Evolutionary conservation across 2,888 invertebrate species (phyloP).

Genomic region (Empis stercorea): DNA sequence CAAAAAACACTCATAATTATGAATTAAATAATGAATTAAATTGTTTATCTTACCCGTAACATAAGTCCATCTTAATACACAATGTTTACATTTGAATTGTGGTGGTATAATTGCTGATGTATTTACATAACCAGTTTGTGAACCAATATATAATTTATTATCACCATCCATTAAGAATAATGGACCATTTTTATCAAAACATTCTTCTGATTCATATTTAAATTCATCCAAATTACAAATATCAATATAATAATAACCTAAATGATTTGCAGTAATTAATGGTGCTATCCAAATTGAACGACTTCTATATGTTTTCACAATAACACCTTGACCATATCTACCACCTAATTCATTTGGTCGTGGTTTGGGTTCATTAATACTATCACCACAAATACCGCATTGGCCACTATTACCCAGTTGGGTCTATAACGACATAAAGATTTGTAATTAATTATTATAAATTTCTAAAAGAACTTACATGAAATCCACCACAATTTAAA

Average conservation of each 20-base stretch:
- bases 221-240: constrained; percentile 31
- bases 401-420: constrained; percentile 30
- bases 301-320: constrained; percentile 31
- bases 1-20: too few relatives aligned
- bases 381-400: constrained; percentile 40
- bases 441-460: background rate
- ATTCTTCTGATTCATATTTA: constrained; percentile 35
- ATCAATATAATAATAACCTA: constrained; percentile 32
- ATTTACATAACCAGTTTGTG: constrained; percentile 11
- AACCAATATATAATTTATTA: constrained; percentile 2
- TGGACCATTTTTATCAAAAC: constrained; percentile 30
- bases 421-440: constrained; percentile 21
- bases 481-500: constrained; percentile 42
- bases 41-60: constrained; percentile 25
- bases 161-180: constrained; percentile 19
- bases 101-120: constrained; percentile 26
- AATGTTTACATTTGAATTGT: constrained; percentile 32
- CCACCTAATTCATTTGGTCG: constrained; percentile 38
- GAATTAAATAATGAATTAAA: too few relatives aligned
- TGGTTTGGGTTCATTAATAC: constrained; percentile 28
- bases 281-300: constrained; percentile 22
- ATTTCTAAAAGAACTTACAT: constrained; percentile 25
- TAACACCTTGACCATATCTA: constrained; percentile 29
- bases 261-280: constrained; percentile 30
- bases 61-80: constrained; percentile 39